Conservation (phyloP, 2,113 vertebrate genomes). For the Heliornis fulica region DNA sequence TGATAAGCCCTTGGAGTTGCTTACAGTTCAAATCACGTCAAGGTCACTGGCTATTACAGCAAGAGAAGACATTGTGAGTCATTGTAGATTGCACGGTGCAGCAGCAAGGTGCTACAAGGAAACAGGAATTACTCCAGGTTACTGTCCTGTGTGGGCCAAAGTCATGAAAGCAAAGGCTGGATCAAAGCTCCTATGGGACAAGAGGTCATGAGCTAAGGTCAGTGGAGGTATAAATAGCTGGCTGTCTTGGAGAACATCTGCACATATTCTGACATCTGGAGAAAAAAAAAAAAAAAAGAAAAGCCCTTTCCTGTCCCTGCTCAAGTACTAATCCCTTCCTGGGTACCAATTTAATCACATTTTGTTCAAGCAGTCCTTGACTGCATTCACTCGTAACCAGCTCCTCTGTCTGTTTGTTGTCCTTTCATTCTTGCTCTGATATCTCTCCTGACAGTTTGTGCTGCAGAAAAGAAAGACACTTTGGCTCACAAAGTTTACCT, state of each 20-base stretch:
- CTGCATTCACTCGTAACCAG: not conserved
- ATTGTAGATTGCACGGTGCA: not conserved
- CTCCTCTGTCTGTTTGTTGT: not conserved
- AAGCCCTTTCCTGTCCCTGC: not conserved
- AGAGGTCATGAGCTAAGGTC: not conserved
- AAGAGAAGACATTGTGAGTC: not conserved
- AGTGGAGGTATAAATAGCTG: not conserved
- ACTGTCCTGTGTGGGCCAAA: not conserved
- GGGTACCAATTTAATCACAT: not conserved
- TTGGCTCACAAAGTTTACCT: not conserved
- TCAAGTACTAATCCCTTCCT: not conserved
- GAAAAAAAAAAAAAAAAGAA: not conserved
- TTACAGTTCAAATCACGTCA: slow-evolving; percentile 49
- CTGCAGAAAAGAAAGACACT: not conserved
- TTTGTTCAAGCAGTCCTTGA: not conserved
- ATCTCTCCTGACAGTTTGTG: not conserved
- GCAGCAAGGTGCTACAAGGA: not conserved
- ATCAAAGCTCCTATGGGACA: not conserved
- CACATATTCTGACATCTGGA: not conserved
- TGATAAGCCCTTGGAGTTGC: slow-evolving; percentile 49
- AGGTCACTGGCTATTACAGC: not conserved
- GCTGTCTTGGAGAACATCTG: not conserved
- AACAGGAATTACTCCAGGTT: not conserved
- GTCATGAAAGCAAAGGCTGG: not conserved
- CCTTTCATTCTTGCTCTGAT: not conserved